phyloP scores from a whole-genome alignment of 2,888 invertebrate species.

The Agriopis leucophaearia region DNA sequence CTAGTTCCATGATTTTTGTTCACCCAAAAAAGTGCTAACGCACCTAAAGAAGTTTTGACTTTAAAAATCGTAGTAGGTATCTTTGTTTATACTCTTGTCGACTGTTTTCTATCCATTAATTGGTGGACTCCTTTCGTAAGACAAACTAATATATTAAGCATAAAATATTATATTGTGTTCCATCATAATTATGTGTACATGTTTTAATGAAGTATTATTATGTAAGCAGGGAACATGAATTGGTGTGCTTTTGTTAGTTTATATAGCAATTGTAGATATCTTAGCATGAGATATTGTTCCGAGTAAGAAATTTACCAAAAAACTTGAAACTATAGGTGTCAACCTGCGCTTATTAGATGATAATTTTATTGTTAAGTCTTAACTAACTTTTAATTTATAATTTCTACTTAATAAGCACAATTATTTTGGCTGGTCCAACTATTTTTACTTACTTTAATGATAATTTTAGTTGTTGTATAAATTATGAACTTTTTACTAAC shows the following conservation, averaged over 20 bases:
- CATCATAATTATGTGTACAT: slow-evolving; percentile 26
- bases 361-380: slow-evolving; percentile 39
- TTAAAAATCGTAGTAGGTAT: no score
- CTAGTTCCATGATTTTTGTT: no score
- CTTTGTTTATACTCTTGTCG: no score
- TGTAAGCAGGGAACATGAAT: slow-evolving; percentile 55
- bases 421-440: slow-evolving; percentile 65
- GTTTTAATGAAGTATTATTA: slow-evolving; percentile 24
- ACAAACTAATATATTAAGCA: background rate
- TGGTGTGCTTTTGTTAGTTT: slow-evolving; percentile 58
- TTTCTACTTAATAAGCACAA: slow-evolving; percentile 44
- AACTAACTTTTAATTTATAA: slow-evolving; percentile 33
- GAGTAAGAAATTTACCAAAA: slow-evolving; percentile 41
- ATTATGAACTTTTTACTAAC: slow-evolving; percentile 1
- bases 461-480: slow-evolving; percentile 11
- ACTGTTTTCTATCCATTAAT: no score
- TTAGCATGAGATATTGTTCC: slow-evolving; percentile 49
- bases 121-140: background rate
- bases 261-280: slow-evolving; percentile 39
- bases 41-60: no score
- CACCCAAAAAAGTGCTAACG: no score
- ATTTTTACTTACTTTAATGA: slow-evolving; percentile 21
- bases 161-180: slow-evolving; percentile 23
- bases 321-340: slow-evolving; percentile 44
- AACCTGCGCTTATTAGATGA: slow-evolving; percentile 52